phyloP scores from a whole-genome alignment of 1,140 invertebrate species.

The Pseudomyrmex concolor region DNA sequence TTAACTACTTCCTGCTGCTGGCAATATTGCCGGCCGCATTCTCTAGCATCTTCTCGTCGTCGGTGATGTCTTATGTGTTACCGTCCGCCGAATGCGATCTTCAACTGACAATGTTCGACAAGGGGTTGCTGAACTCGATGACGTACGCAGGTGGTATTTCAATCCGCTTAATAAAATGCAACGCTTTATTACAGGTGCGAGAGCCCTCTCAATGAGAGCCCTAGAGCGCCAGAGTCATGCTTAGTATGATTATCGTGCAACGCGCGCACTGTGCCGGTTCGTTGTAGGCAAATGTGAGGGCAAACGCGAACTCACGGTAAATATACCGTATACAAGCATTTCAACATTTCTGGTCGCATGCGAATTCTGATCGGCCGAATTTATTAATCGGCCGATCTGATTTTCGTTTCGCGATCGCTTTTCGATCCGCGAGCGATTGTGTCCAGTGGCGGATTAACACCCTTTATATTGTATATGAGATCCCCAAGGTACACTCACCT shows the following conservation, averaged over 20 bases:
- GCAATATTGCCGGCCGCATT: conserved; percentile 78
- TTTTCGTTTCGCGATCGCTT: conserved; percentile 12
- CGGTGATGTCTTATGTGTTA: conserved; percentile 79
- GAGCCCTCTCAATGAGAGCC: conserved; percentile 49
- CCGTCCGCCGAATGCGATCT: conserved; percentile 81
- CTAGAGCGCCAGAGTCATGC: conserved; percentile 28
- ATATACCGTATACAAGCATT: conserved; percentile 30
- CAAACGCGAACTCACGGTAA: conserved; percentile 40
- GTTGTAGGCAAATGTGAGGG: conserved; percentile 48
- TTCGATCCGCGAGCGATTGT: not conserved
- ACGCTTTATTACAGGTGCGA: conserved; percentile 56
- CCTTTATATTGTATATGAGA: not conserved
- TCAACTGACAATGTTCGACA: conserved; percentile 77
- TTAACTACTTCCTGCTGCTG: conserved; percentile 78
- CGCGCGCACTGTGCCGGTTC: conserved; percentile 27
- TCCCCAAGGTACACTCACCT: not conserved
- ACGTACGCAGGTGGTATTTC: conserved; percentile 80
- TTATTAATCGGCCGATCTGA: not conserved
- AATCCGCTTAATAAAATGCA: conserved; percentile 42
- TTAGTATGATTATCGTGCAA: conserved; percentile 53
- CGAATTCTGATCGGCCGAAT: not conserved
- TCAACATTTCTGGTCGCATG: conserved; percentile 30
- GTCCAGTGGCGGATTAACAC: conserved; percentile 2
- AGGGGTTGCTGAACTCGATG: conserved; percentile 82
- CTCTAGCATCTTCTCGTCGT: conserved; percentile 78